Percentiles rank a stretch among this genome's conserved stretches.
Conservation (phyloP, 2,888 invertebrate genomes). For the Cyrtodaria siliqua region DNA sequence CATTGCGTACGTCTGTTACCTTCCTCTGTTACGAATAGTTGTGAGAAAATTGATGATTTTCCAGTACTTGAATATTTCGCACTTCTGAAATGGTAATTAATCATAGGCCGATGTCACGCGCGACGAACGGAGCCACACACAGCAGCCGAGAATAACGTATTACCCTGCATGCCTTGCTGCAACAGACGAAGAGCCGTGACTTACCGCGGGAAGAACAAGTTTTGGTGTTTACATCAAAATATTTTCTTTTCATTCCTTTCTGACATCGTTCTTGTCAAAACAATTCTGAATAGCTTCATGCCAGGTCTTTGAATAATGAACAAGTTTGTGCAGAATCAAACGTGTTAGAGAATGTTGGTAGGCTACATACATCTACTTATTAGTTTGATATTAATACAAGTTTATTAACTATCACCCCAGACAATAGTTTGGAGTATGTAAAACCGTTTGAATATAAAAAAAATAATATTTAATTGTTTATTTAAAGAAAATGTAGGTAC, state of each 20-base stretch:
- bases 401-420: too few relatives aligned
- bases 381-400: too few relatives aligned
- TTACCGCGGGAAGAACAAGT: constrained; percentile 14
- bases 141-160: constrained; percentile 5
- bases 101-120: constrained; percentile 29
- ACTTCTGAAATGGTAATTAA: constrained; percentile 21
- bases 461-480: too few relatives aligned
- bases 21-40: background rate
- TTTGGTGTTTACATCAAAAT: constrained; percentile 67
- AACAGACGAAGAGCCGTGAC: constrained; percentile 1
- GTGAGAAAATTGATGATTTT: constrained; percentile 12
- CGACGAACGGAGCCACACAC: constrained; percentile 29
- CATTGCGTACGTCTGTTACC: constrained; percentile 1
- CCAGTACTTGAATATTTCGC: constrained; percentile 15
- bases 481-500: too few relatives aligned
- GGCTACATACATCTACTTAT: too few relatives aligned
- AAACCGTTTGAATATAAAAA: too few relatives aligned
- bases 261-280: constrained; percentile 65
- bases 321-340: background rate
- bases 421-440: too few relatives aligned
- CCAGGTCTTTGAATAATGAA: constrained; percentile 9
- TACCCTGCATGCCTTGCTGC: background rate
- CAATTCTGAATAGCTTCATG: constrained; percentile 43
- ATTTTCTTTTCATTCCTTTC: constrained; percentile 66
- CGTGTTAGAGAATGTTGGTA: too few relatives aligned